phyloP scores from a whole-genome alignment of 2,113 vertebrate species.

The Coturnix japonica region DNA sequence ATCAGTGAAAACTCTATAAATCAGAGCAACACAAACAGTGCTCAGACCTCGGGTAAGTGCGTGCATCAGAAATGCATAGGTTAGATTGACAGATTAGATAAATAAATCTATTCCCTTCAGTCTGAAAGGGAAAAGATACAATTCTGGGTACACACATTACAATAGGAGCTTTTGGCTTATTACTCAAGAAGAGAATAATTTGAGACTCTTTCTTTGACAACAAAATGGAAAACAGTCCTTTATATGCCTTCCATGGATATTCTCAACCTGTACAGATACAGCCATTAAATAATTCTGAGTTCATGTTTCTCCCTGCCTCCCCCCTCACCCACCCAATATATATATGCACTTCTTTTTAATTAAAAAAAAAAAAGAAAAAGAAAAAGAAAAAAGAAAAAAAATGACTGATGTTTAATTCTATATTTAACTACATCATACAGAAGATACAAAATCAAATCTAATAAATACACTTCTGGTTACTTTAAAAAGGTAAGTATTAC shows the following conservation, averaged over 20 bases:
- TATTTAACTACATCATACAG: background rate
- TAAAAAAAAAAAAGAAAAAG: background rate
- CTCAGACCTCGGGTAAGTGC: background rate
- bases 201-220: background rate
- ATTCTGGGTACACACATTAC: background rate
- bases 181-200: background rate
- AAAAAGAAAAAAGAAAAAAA: background rate
- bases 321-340: no score
- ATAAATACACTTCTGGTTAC: background rate
- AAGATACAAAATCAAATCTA: background rate
- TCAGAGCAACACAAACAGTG: conserved; percentile 22
- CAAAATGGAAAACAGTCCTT: background rate
- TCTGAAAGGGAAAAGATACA: background rate
- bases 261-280: background rate
- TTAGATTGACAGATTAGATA: conserved; percentile 39
- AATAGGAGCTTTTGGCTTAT: background rate
- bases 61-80: background rate
- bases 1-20: conserved; percentile 23
- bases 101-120: background rate
- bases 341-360: no score
- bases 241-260: background rate
- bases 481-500: background rate
- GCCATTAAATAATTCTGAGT: background rate
- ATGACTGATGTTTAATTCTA: background rate
- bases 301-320: background rate